Evolutionary conservation across 2,797 vertebrate genomes (phyloP), one percentile per base, ranked within the genome.

Genomic region (Garrulus glandarius): DNA sequence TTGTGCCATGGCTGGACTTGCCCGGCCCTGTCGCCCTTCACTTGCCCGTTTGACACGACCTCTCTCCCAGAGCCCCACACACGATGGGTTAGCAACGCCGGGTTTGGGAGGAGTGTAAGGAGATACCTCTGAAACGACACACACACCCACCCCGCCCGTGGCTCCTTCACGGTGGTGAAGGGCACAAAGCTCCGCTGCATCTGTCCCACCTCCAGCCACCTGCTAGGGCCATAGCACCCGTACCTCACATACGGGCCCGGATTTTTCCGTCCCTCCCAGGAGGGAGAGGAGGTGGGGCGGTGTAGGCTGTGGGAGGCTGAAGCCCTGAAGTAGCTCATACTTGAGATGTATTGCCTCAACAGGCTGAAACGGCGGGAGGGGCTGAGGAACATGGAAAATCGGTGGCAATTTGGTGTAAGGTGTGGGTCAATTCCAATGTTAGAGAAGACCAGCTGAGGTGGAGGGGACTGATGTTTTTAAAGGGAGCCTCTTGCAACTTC

Each of bases 241-340:
- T 3, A 18, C 7, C 41, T 57, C 47, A 3, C 7, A 5, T 2
- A 4, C 0, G 12, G 19, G 18, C 23, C 29, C 2, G 6, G 17
- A 23, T 2, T 64, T 21, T 65, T 47, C 22, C n/a, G 5, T 29
- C 32, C 30, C 20, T 21, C 64, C 9, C 15, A 3, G 29, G 4
- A 34, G 15, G 5, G 21, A 69, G 17, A 15, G 29, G 11, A 49
- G 29, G 12, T 44, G 1, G 11, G 17, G 22, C 29, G 3, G 8
- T 4, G 21, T 2, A 6, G 37, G 29, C 12, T 43, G n/a, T 14
- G 50, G n/a, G 34, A 29, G 22, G 50, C 26, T 41, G 44, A 69
- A 50, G 37, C 16, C 27, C 34, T 41, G 70, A 32, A 47, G 16
- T 4, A n/a, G 26, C 44, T 59, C 22, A 4, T 19, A 19, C 10